Conservation (phyloP, 2,797 vertebrate species). For the Enteromius mattozi region DNA sequence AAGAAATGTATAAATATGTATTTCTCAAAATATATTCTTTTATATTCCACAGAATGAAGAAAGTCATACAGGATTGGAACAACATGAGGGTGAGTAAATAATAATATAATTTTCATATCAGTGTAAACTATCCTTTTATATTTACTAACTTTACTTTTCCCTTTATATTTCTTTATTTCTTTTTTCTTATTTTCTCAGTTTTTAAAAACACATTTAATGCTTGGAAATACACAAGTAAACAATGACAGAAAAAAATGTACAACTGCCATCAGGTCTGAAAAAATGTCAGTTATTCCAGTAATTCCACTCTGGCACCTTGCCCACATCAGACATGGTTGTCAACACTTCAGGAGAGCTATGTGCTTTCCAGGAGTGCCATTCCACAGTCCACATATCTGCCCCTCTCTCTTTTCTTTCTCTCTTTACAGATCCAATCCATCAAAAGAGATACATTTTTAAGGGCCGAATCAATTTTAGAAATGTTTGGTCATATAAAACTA, state of each 20-base stretch:
- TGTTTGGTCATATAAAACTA: background rate
- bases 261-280: constrained; percentile 45
- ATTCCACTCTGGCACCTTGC: constrained; percentile 61
- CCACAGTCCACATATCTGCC: constrained; percentile 38
- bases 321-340: constrained; percentile 65
- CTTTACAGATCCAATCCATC: constrained; percentile 10
- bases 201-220: background rate
- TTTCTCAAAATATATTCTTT: background rate
- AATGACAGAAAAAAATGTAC: background rate
- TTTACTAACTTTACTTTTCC: background rate
- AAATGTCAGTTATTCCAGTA: constrained; percentile 58
- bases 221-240: constrained; percentile 20
- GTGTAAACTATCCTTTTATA: background rate
- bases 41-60: background rate
- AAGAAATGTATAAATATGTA: background rate
- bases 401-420: constrained; percentile 23
- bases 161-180: background rate
- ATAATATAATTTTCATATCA: background rate
- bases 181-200: background rate
- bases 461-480: constrained; percentile 1
- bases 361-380: constrained; percentile 55
- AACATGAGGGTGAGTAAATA: background rate
- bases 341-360: constrained; percentile 61
- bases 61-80: background rate
- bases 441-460: constrained; percentile 19